phyloP scores from a whole-genome alignment of 2,113 vertebrate species.

The Corvus cornix region DNA sequence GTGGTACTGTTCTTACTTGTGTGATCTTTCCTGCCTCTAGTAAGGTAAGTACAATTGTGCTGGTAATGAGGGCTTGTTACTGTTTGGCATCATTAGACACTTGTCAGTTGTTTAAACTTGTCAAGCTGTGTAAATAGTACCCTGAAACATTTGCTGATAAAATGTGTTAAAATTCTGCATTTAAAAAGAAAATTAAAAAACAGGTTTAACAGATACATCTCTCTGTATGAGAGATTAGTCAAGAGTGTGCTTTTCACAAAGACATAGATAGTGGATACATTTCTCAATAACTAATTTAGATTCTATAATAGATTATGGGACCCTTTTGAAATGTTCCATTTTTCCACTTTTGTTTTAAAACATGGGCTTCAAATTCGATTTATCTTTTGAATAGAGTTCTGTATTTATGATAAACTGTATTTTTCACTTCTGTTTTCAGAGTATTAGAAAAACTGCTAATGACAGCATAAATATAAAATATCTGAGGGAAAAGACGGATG shows the following conservation, averaged over 20 bases:
- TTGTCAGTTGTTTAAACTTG: not conserved
- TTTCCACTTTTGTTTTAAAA: not conserved
- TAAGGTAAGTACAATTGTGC: constrained; percentile 29
- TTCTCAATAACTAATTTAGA: not conserved
- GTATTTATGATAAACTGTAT: not conserved
- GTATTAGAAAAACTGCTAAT: not conserved
- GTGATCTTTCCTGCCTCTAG: not conserved
- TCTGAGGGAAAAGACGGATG: not conserved
- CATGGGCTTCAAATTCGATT: not conserved
- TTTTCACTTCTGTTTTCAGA: not conserved
- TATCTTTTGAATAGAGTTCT: not conserved
- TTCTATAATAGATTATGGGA: not conserved
- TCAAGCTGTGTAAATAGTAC: not conserved
- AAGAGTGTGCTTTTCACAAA: not conserved
- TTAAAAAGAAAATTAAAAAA: not conserved
- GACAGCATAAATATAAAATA: not conserved
- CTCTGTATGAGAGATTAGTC: not conserved
- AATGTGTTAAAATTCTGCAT: not conserved
- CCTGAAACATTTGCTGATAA: not conserved
- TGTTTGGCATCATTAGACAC: not conserved
- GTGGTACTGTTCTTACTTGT: not conserved
- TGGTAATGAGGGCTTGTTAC: not conserved
- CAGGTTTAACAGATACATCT: not conserved
- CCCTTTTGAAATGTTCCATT: not conserved
- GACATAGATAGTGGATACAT: not conserved